Percentiles rank a stretch among this genome's conserved stretches.
These are phyloP conservation scores for Montipora cactus DNA, from an alignment of 64 coral and sea anemone genomes.

Conservation along the genomic window DNA sequence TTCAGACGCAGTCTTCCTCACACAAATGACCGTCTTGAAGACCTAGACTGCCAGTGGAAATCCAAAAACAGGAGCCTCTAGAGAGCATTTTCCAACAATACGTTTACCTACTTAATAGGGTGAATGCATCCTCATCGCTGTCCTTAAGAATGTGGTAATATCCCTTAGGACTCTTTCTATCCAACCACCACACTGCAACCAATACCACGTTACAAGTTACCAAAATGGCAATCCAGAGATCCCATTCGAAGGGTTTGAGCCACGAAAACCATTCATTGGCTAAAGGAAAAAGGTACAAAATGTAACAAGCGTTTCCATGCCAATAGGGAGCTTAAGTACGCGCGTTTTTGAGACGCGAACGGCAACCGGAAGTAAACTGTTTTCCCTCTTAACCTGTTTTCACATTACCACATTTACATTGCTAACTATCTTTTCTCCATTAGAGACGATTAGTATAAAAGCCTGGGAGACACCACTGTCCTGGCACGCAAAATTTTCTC, in stretches of 20 bases:
- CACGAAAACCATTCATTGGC: constrained; percentile 18
- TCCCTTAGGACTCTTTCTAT: constrained; percentile 62
- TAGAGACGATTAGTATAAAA: too few relatives aligned
- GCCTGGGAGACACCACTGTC: too few relatives aligned
- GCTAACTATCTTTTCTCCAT: too few relatives aligned
- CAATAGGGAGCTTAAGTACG: background rate
- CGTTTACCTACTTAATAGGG: constrained; percentile 28
- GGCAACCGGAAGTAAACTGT: too few relatives aligned
- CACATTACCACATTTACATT: too few relatives aligned
- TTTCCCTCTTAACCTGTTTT: too few relatives aligned
- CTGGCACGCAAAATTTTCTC: too few relatives aligned
- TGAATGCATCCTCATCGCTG: constrained; percentile 47
- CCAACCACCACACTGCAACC: constrained; percentile 62
- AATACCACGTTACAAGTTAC: constrained; percentile 41
- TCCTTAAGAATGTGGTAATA: constrained; percentile 48
- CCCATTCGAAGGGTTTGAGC: constrained; percentile 34
- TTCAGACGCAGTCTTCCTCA: background rate
- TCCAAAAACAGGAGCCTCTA: too few relatives aligned
- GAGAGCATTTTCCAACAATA: too few relatives aligned
- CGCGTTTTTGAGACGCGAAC: too few relatives aligned
- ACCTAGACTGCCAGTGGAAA: too few relatives aligned
- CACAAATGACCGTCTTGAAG: background rate
- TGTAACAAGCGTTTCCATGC: background rate
- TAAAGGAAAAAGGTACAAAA: background rate
- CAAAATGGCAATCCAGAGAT: constrained; percentile 59